Evolutionary conservation across 2,888 invertebrate genomes (phyloP), one percentile per base, ranked within the genome.

Genomic region (Drosophila acutilabella): DNA sequence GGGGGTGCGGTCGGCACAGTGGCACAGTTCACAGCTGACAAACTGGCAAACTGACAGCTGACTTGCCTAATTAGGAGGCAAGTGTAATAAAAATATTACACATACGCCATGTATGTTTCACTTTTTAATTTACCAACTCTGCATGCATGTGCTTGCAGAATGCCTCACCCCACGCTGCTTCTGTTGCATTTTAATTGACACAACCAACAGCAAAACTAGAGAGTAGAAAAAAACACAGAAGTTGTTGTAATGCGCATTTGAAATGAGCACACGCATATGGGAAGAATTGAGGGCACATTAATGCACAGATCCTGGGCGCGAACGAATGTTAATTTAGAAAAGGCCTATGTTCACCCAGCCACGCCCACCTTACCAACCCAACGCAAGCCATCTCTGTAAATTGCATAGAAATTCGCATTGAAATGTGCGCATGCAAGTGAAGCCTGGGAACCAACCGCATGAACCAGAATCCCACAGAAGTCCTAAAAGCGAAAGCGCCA

Each of bases 21-120:
- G 73, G 71, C 78, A 71, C 81, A 72, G 70, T 69, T 83, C 71
- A 74, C 69, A 77, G 69, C 71, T 74, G 81, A 80, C 89, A 80
- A 66, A 23, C 66, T 50, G 54, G 54, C 66, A 51, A 64, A 23
- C 69, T 74, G 80, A 77, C 77, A 76, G 78, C 80, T 65, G 80
- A 65, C 77, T 77, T 80, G 83, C 83, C 83, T 84, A 84, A 84
- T 84, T 84, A 84, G 87, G 68, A 84, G 81, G 71, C 83, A 89
- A 84, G 83, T 89, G 87, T 81, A 84, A 84, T 89, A 89, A 84
- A 84, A 84, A 84, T 84, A 84, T 89, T 87, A 87, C 89, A 80
- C 84, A 89, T 89, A 83, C 89, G 89, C 74, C 83, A 80, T 83
- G 81, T 78, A 66, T 71, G 81, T 69, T 74, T 68, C 69, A 77